Conservation (phyloP, 1,140 invertebrate species). For the Mycetomoellerius zeteki region DNA sequence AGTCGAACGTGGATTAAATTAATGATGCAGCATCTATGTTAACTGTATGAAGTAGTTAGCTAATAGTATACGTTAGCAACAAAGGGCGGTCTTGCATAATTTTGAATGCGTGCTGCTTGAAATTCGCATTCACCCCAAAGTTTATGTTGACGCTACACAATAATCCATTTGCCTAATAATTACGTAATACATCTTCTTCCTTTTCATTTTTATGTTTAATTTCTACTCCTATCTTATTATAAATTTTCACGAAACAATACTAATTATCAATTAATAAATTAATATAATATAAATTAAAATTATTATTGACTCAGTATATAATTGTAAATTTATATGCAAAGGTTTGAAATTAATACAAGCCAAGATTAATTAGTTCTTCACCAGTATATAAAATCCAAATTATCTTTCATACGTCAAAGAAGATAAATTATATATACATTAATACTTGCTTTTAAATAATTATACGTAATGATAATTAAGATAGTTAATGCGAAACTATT, state of each 20-base stretch:
- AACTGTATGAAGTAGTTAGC: constrained; percentile 61
- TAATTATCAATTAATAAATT: constrained; percentile 10
- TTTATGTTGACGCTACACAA: constrained; percentile 22
- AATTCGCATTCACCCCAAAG: constrained; percentile 38
- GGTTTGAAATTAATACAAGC: neutral
- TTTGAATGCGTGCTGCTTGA: constrained; percentile 47
- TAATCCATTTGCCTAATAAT: constrained; percentile 28
- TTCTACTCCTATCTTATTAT: neutral
- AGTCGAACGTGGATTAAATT: constrained; percentile 56
- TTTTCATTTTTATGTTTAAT: neutral
- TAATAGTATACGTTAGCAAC: constrained; percentile 58
- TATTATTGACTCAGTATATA: constrained; percentile 1
- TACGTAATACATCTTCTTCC: neutral
- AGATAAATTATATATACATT: neutral
- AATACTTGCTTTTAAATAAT: neutral
- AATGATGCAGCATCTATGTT: constrained; percentile 54
- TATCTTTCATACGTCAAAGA: neutral
- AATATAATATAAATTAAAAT: constrained; percentile 6
- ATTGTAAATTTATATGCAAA: constrained; percentile 30
- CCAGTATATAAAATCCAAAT: neutral
- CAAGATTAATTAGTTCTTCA: neutral
- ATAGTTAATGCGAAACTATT: neutral
- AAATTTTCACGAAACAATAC: neutral
- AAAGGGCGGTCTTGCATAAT: constrained; percentile 59
- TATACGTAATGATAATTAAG: neutral